phyloP scores from a whole-genome alignment of 2,888 invertebrate species.

The Hymenopus coronatus region DNA sequence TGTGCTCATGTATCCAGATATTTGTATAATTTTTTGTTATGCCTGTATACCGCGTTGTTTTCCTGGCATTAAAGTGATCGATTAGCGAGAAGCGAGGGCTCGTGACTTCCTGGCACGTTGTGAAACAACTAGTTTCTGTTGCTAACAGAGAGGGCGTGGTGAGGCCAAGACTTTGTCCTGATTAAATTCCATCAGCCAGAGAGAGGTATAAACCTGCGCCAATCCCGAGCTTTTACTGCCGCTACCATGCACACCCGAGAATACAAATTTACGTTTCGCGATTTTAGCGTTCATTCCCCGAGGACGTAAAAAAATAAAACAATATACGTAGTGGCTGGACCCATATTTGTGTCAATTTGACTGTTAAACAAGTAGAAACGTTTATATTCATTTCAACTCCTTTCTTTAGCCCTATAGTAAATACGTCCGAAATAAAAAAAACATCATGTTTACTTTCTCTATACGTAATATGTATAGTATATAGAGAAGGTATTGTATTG shows the following conservation, averaged over 20 bases:
- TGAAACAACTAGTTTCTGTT: background rate
- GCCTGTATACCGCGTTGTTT: background rate
- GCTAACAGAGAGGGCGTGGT: background rate
- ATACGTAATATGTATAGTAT: too few species aligned
- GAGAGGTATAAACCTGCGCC: background rate
- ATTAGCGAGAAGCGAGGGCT: background rate
- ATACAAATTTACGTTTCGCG: background rate
- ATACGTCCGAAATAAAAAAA: too few species aligned
- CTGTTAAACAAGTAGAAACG: too few species aligned
- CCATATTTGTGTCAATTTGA: too few species aligned
- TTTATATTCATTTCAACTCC: too few species aligned
- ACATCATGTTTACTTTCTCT: too few species aligned
- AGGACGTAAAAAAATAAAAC: background rate
- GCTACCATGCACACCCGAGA: background rate
- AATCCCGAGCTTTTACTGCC: background rate
- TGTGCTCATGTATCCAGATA: background rate
- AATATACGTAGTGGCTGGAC: too few species aligned
- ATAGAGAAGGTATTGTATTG: too few species aligned
- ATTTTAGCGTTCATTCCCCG: background rate
- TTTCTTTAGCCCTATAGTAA: too few species aligned
- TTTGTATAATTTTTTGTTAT: background rate
- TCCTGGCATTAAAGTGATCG: background rate
- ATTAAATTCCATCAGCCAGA: background rate
- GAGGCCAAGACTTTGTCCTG: background rate
- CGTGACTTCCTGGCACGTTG: background rate